Percentiles rank a stretch among this genome's conserved stretches.
These are phyloP conservation scores for Pangasius larnaudii DNA, from an alignment of 2,797 vertebrate species.

Conservation along the genomic window DNA sequence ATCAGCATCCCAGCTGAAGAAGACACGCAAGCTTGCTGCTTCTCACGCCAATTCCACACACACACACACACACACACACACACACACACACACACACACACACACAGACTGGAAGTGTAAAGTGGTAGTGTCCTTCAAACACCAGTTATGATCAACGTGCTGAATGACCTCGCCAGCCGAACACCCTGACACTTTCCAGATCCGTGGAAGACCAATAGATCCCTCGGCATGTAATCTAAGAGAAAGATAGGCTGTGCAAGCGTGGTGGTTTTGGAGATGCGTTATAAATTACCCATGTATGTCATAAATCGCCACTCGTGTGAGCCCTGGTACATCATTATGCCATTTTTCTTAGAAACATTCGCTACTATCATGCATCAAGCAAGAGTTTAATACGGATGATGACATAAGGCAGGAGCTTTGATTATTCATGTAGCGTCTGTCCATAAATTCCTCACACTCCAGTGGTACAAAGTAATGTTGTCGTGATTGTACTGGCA, in stretches of 20 bases:
- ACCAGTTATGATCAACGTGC: slow-evolving; percentile 48
- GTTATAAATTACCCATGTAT: slow-evolving; percentile 34
- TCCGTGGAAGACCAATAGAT: slow-evolving; percentile 29
- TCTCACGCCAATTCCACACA: slow-evolving; percentile 35
- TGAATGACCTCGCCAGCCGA: slow-evolving; percentile 48
- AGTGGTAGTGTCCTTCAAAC: slow-evolving; percentile 52
- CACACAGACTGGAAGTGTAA: too few relatives aligned
- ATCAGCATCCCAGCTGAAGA: slow-evolving; percentile 39
- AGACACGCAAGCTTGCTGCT: slow-evolving; percentile 30
- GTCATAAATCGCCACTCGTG: slow-evolving; percentile 30
- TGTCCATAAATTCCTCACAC: slow-evolving; percentile 36
- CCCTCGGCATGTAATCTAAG: slow-evolving; percentile 33
- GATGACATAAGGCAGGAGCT: slow-evolving; percentile 27
- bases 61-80: slow-evolving; percentile 7
- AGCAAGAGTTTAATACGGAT: slow-evolving; percentile 40
- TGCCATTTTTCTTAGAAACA: slow-evolving; percentile 26
- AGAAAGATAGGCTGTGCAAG: slow-evolving; percentile 40
- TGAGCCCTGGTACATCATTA: slow-evolving; percentile 36
- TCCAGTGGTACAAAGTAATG: slow-evolving; percentile 19
- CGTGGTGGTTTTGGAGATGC: slow-evolving; percentile 15
- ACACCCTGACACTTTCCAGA: slow-evolving; percentile 30
- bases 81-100: too few relatives aligned
- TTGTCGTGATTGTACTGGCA: slow-evolving; percentile 33
- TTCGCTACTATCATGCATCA: slow-evolving; percentile 32
- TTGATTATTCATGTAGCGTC: slow-evolving; percentile 43